phyloP scores from a whole-genome alignment of 2,888 invertebrate species.

The Trisateles emortualis region DNA sequence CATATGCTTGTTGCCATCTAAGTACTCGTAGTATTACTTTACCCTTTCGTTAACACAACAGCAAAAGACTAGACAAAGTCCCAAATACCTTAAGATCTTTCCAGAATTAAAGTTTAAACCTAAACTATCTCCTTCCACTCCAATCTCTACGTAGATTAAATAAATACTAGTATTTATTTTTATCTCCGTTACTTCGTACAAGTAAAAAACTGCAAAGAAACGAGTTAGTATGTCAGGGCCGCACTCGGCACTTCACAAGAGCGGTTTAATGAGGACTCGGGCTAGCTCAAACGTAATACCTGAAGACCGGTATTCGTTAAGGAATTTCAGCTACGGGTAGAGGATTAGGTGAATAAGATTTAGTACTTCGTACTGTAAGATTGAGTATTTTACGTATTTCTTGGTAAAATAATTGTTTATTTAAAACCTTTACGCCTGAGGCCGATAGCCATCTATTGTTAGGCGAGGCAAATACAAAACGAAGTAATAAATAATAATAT shows the following conservation, averaged over 20 bases:
- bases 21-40: no score
- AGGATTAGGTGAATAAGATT: constrained; percentile 11
- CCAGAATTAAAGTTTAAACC: constrained; percentile 7
- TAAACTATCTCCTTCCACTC: constrained; percentile 3
- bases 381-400: neutral
- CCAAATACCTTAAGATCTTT: neutral
- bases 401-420: no score
- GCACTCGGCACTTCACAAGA: constrained; percentile 50
- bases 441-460: no score
- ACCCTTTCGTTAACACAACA: no score
- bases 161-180: constrained; percentile 15
- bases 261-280: constrained; percentile 63
- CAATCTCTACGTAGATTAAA: constrained; percentile 12
- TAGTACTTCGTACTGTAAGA: no score
- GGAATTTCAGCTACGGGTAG: constrained; percentile 9
- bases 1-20: no score
- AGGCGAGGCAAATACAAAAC: no score
- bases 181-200: no score
- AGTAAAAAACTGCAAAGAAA: constrained; percentile 41
- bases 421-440: no score
- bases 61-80: neutral
- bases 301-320: constrained; percentile 22
- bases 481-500: no score
- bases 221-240: constrained; percentile 74
- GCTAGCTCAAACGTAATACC: constrained; percentile 41